Evolutionary conservation across 1,140 invertebrate species (phyloP).

Genomic region (Pemphigus obesinymphae): DNA sequence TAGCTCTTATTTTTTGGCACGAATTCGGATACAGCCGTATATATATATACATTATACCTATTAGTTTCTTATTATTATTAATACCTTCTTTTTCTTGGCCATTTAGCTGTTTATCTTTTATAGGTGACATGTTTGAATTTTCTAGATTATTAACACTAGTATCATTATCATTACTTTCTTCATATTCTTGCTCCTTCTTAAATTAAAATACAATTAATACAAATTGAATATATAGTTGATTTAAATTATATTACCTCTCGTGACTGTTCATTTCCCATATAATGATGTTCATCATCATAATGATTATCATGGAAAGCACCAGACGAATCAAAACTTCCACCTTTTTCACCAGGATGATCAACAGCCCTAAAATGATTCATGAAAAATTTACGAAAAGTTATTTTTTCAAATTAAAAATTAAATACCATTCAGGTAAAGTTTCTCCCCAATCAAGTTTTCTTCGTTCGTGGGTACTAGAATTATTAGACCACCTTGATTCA

Average conservation of each 20-base stretch:
- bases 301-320: constrained; percentile 72
- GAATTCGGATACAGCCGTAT: no score
- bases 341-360: constrained; percentile 68
- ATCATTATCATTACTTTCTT: constrained; percentile 27
- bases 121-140: constrained; percentile 27
- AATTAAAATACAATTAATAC: not conserved
- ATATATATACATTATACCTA: no score
- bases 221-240: not conserved
- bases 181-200: constrained; percentile 23
- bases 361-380: constrained; percentile 64
- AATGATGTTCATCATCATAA: constrained; percentile 59
- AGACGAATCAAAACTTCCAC: constrained; percentile 78
- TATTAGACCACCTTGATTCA: constrained; percentile 26
- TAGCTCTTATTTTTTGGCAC: no score
- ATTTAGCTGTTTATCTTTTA: constrained; percentile 5
- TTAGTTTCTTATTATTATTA: no score
- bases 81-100: constrained; percentile 32
- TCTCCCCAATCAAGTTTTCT: constrained; percentile 41
- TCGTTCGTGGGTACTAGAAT: not conserved
- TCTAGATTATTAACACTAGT: constrained; percentile 19
- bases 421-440: constrained; percentile 39
- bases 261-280: not conserved
- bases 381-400: not conserved
- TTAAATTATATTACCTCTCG: not conserved
- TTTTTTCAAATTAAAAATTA: not conserved